A percentile compares a stretch with the other conserved stretches of the same genome.
These are phyloP conservation scores for Maniola hyperantus DNA, from an alignment of 2,888 invertebrate species.

Conservation along the genomic window DNA sequence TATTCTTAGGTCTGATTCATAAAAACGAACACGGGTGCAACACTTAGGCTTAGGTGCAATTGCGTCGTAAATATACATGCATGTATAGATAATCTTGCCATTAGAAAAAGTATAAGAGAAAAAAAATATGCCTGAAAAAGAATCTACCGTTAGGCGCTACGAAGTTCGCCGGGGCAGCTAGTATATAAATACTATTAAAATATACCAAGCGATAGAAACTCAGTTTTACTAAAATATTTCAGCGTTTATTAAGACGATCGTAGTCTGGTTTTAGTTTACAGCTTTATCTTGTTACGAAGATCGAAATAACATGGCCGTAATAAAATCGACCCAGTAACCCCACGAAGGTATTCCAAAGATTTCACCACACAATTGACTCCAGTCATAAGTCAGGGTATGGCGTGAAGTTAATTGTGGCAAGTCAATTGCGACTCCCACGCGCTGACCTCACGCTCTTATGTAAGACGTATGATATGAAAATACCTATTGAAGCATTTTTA, in stretches of 20 bases:
- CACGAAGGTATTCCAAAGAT: conserved; percentile 24
- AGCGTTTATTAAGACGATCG: no score
- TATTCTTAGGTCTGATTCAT: conserved; percentile 54
- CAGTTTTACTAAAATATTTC: no score
- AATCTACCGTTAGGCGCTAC: no score
- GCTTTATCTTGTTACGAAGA: no score
- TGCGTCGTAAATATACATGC: conserved; percentile 42
- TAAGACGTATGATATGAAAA: conserved; percentile 27
- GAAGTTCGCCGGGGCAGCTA: no score
- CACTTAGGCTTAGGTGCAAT: conserved; percentile 48
- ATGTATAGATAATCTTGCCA: not conserved
- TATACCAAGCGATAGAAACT: no score
- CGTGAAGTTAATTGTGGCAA: conserved; percentile 36
- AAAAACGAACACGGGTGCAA: conserved; percentile 44
- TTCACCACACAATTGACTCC: conserved; percentile 30
- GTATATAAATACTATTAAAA: no score
- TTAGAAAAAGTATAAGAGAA: not conserved
- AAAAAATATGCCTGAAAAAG: no score
- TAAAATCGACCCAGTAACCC: conserved; percentile 26
- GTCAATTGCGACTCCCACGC: conserved; percentile 42
- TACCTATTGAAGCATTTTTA: not conserved
- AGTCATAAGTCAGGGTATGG: conserved; percentile 57
- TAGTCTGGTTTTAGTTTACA: no score
- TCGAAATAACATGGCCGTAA: conserved; percentile 7
- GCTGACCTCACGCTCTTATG: conserved; percentile 40